Conservation (phyloP, 2,113 vertebrate species). For the Xenotilapia caudafasciata region DNA sequence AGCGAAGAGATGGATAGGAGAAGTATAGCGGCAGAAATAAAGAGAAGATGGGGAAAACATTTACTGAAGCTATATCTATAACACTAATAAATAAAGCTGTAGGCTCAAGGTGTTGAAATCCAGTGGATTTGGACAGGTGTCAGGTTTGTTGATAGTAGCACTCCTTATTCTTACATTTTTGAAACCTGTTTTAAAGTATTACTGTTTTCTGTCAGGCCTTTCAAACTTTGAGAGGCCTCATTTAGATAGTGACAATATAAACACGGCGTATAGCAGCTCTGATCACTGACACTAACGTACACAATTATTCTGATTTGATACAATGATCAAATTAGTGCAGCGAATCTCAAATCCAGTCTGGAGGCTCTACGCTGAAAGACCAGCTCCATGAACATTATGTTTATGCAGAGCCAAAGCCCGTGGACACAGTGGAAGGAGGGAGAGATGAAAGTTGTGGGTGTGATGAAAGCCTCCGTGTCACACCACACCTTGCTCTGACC, state of each 20-base stretch:
- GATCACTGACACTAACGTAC: not conserved
- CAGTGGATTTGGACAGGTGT: not conserved
- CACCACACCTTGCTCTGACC: conserved; percentile 21
- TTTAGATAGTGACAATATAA: not conserved
- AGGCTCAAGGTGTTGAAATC: not conserved
- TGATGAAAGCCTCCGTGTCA: not conserved
- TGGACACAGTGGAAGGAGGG: not conserved
- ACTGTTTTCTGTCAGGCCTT: not conserved
- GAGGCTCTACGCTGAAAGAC: not conserved
- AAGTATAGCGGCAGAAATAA: not conserved
- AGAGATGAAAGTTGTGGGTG: not conserved
- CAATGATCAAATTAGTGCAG: not conserved
- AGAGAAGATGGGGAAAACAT: not conserved
- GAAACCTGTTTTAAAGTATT: not conserved
- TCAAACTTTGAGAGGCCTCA: not conserved
- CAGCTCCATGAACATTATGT: not conserved
- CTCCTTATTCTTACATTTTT: not conserved
- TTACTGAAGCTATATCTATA: not conserved
- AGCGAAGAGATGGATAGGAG: not conserved
- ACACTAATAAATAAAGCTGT: not conserved
- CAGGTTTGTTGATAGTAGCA: not conserved
- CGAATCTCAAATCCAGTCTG: not conserved
- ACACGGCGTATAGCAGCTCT: not conserved
- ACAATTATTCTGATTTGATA: not conserved
- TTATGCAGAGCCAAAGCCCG: not conserved